Evolutionary conservation across 2,113 vertebrate genomes (phyloP).

Genomic region (Paradisaea rubra): DNA sequence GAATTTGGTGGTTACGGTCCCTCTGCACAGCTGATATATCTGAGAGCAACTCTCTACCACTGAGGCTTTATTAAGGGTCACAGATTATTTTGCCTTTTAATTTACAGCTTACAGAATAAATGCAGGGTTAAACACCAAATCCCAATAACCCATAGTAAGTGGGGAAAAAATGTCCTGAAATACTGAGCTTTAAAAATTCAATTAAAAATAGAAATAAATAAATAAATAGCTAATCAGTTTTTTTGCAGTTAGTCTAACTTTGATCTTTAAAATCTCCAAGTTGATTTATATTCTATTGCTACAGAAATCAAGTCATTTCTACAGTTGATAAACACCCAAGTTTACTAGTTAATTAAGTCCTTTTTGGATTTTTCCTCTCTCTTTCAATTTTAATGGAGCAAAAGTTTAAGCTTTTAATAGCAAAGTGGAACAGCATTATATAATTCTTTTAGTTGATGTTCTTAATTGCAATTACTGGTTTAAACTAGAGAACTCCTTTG

Average conservation of each 20-base stretch:
- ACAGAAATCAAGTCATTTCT: neutral
- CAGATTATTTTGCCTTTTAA: neutral
- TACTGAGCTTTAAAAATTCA: neutral
- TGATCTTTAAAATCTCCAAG: constrained; percentile 30
- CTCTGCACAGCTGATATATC: neutral
- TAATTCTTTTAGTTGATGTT: constrained; percentile 31
- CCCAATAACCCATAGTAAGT: neutral
- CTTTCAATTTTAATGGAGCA: constrained; percentile 47
- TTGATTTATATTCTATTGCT: neutral
- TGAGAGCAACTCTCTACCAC: neutral
- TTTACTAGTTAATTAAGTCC: constrained; percentile 44
- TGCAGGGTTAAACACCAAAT: neutral
- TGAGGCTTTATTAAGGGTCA: neutral
- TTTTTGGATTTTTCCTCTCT: neutral
- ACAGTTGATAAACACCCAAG: constrained; percentile 1
- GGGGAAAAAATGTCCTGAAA: neutral
- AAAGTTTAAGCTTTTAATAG: constrained; percentile 26
- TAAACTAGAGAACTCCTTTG: constrained; percentile 17
- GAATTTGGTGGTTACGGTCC: neutral
- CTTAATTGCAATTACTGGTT: constrained; percentile 48
- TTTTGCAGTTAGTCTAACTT: constrained; percentile 35
- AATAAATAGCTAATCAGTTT: neutral
- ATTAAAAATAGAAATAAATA: constrained; percentile 22
- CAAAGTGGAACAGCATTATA: neutral
- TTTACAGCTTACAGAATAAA: neutral